These are phyloP conservation scores for Hemiscyllium ocellatum DNA, from an alignment of 2,113 vertebrate genomes.

Conservation along the genomic window DNA sequence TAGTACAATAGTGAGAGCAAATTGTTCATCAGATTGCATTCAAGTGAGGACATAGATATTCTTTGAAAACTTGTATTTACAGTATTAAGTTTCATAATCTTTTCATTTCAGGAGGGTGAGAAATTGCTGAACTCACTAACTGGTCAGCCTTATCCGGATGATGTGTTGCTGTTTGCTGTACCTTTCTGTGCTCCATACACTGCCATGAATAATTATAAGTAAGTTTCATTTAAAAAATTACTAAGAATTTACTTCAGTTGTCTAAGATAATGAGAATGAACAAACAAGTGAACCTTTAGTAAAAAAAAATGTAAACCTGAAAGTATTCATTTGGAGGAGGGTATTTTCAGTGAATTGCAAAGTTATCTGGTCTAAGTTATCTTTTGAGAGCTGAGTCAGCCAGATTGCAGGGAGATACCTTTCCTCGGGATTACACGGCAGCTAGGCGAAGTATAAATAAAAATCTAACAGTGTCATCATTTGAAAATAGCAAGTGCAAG, in stretches of 20 bases:
- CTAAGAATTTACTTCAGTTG: neutral
- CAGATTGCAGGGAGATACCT: no score
- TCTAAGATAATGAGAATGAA: neutral
- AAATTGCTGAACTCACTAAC: conserved; percentile 78
- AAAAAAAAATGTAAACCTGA: neutral
- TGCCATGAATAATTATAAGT: conserved; percentile 84
- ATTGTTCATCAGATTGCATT: neutral
- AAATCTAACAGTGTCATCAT: no score
- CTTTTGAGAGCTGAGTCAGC: no score
- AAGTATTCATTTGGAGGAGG: neutral
- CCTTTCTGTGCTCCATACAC: conserved; percentile 90
- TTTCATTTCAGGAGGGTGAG: conserved; percentile 63
- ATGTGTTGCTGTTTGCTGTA: conserved; percentile 81
- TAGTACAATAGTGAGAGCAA: neutral
- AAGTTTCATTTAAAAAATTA: conserved; percentile 42
- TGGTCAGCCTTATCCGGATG: conserved; percentile 81
- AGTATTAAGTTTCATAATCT: neutral
- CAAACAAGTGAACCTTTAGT: neutral
- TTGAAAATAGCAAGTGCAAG: no score
- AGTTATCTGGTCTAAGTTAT: neutral
- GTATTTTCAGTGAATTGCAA: no score
- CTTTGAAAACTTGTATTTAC: neutral
- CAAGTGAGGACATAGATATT: neutral
- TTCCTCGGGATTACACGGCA: no score
- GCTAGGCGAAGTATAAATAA: no score